Evolutionary conservation across 2,797 vertebrate genomes (phyloP).

Genomic region (Melanotaenia trifasciata): DNA sequence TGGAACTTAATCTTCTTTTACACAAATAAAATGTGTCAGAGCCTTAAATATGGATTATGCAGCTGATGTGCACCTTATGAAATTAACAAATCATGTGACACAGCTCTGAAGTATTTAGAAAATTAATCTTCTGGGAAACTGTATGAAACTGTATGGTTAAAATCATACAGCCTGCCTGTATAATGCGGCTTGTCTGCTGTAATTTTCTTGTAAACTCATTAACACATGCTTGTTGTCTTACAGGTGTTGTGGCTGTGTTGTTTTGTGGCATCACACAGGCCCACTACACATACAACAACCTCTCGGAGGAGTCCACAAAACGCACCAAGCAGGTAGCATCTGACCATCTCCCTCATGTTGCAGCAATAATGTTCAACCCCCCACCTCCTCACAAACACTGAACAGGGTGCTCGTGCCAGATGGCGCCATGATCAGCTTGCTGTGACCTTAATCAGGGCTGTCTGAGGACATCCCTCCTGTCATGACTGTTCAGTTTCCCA

Average conservation of each 20-base stretch:
- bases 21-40: constrained; percentile 24
- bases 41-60: constrained; percentile 17
- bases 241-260: constrained; percentile 97
- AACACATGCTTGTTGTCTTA: constrained; percentile 20
- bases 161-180: neutral
- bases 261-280: constrained; percentile 99
- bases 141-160: neutral
- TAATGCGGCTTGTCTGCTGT: neutral
- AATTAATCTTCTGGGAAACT: neutral
- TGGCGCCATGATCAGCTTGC: constrained; percentile 64
- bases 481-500: constrained; percentile 37
- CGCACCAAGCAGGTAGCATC: constrained; percentile 93
- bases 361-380: neutral
- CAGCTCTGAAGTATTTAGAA: neutral
- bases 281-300: constrained; percentile 97
- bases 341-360: neutral
- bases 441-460: constrained; percentile 76
- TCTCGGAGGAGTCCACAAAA: constrained; percentile 93
- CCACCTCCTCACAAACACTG: neutral
- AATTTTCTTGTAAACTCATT: neutral
- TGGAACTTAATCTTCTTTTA: constrained; percentile 8
- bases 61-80: constrained; percentile 32
- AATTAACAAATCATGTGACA: constrained; percentile 16
- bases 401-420: constrained; percentile 55
- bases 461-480: constrained; percentile 60